phyloP scores from a whole-genome alignment of 2,888 invertebrate species.

The Bedellia somnulentella region DNA sequence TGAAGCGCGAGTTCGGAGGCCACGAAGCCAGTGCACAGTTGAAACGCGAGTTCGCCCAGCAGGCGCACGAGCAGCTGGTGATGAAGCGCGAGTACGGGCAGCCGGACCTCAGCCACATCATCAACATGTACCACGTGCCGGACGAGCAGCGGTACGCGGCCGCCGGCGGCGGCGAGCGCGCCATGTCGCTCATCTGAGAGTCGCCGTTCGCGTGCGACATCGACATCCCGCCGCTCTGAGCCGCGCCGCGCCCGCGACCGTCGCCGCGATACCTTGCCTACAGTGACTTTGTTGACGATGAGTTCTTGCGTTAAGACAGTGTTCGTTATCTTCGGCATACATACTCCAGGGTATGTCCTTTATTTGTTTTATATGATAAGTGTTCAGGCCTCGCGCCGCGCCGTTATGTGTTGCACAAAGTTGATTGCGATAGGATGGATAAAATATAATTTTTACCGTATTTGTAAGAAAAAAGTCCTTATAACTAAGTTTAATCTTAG shows the following conservation, averaged over 20 bases:
- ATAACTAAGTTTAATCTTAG: too few species aligned
- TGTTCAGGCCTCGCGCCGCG: slow-evolving; percentile 16
- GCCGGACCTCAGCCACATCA: slow-evolving; percentile 65
- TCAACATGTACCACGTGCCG: slow-evolving; percentile 69
- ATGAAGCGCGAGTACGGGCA: slow-evolving; percentile 76
- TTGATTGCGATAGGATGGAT: slow-evolving; percentile 33
- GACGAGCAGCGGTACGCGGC: slow-evolving; percentile 65
- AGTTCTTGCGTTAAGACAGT: slow-evolving; percentile 39
- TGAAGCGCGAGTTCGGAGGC: slow-evolving; percentile 52
- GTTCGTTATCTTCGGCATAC: slow-evolving; percentile 44
- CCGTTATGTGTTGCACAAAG: slow-evolving; percentile 41
- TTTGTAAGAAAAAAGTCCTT: too few species aligned
- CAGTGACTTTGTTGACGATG: slow-evolving; percentile 40
- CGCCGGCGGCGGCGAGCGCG: slow-evolving; percentile 59
- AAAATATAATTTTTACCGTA: too few species aligned
- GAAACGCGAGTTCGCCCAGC: slow-evolving; percentile 57
- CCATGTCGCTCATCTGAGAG: slow-evolving; percentile 66
- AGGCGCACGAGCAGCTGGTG: slow-evolving; percentile 42
- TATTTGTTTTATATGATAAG: slow-evolving; percentile 42
- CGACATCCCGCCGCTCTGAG: slow-evolving; percentile 67
- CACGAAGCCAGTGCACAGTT: slow-evolving; percentile 55
- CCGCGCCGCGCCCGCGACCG: slow-evolving; percentile 59
- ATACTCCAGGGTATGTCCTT: slow-evolving; percentile 53
- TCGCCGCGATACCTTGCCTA: slow-evolving; percentile 9
- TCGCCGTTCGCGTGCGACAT: slow-evolving; percentile 67